phyloP scores from a whole-genome alignment of 2,113 vertebrate genomes.

The Passer montanus region DNA sequence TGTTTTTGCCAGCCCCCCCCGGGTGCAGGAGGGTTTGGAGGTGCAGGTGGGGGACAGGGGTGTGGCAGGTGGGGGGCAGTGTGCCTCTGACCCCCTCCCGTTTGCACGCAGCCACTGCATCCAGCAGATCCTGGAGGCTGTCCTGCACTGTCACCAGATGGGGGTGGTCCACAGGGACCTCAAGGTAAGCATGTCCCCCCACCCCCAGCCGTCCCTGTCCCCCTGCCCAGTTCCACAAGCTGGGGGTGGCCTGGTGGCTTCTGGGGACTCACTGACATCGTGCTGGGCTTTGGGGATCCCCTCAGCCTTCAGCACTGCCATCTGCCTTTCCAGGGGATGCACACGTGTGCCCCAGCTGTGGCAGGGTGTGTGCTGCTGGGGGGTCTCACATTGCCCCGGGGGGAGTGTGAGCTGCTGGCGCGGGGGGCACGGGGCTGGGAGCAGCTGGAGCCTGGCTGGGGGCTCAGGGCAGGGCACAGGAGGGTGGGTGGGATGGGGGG shows the following conservation, averaged over 20 bases:
- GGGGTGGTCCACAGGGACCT: constrained; percentile 98
- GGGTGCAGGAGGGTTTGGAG: background rate
- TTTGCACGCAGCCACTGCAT: constrained; percentile 37
- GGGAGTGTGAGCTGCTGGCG: background rate
- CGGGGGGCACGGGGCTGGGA: too few relatives aligned
- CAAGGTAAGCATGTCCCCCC: constrained; percentile 79
- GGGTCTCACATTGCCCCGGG: background rate
- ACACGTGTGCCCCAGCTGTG: accelerated
- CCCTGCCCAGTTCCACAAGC: background rate
- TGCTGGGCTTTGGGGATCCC: background rate
- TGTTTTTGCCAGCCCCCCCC: background rate
- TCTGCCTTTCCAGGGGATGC: background rate
- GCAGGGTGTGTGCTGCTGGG: accelerated
- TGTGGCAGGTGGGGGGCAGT: background rate
- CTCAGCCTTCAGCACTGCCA: background rate
- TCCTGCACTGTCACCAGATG: constrained; percentile 89
- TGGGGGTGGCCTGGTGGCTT: accelerated
- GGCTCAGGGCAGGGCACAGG: background rate
- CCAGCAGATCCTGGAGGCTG: constrained; percentile 79
- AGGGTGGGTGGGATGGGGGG: too few relatives aligned
- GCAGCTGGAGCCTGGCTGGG: background rate
- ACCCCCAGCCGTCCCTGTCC: background rate
- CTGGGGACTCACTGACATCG: background rate
- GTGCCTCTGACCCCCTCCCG: background rate
- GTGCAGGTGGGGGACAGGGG: background rate